Conservation (phyloP, 35 echinoderm and acorn worm species). For the Amphiura filiformis region DNA sequence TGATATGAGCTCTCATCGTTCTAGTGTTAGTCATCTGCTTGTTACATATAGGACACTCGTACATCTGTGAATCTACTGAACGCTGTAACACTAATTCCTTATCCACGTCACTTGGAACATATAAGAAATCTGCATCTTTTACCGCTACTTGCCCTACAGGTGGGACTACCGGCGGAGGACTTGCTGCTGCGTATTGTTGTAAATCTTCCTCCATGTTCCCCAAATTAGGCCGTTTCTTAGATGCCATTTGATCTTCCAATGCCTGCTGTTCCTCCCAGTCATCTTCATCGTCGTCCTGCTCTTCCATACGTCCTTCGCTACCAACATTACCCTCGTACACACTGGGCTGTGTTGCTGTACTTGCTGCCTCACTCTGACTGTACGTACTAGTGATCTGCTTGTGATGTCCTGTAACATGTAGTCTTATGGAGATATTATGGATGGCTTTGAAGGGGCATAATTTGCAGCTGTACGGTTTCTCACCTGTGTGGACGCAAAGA, state of each 20-base stretch:
- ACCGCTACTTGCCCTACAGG: neutral
- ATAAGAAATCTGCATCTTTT: slow-evolving; percentile 1
- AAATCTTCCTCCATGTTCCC: neutral
- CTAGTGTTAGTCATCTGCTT: neutral
- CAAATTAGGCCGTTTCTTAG: neutral
- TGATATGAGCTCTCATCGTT: neutral
- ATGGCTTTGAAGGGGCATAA: neutral
- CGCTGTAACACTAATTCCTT: neutral
- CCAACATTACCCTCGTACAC: neutral
- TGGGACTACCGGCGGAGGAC: neutral
- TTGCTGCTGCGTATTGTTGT: neutral
- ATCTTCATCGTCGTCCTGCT: neutral
- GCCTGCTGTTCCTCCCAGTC: neutral
- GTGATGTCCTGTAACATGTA: neutral
- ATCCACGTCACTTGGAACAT: neutral
- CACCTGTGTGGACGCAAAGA: neutral
- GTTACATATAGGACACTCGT: neutral
- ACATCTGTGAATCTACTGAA: neutral
- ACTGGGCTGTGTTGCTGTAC: neutral
- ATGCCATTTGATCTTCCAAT: neutral
- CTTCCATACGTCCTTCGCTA: neutral
- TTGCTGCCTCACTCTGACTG: neutral
- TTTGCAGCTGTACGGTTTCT: neutral
- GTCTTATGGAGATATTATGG: neutral
- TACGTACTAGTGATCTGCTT: neutral